A percentile compares a stretch with the other conserved stretches of the same genome.
These are phyloP conservation scores for Carassius auratus DNA, from an alignment of 2,113 vertebrate genomes.

Conservation along the genomic window DNA sequence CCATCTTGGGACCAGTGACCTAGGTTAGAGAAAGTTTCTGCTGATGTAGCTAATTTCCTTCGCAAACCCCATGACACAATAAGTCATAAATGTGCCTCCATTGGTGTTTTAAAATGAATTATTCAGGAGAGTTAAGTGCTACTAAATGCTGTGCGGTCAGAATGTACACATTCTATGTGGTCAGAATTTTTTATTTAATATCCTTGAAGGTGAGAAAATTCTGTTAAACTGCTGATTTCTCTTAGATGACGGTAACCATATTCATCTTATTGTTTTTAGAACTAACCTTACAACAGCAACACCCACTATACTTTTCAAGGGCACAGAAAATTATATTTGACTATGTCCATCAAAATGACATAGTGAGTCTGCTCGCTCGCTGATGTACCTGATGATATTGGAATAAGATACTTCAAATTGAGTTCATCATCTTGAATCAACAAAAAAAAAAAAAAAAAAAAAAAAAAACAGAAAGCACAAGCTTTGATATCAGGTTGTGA, in stretches of 20 bases:
- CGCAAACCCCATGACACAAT: conserved; percentile 2
- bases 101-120: conserved; percentile 5
- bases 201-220: not conserved
- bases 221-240: not conserved
- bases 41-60: not conserved
- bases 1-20: not conserved
- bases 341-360: not conserved
- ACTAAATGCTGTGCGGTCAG: not conserved
- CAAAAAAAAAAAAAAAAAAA: not conserved
- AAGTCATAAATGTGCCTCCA: conserved; percentile 6
- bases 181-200: not conserved
- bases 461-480: not conserved
- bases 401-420: not conserved
- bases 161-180: not conserved
- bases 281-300: not conserved
- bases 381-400: not conserved
- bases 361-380: not conserved
- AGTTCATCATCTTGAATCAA: not conserved
- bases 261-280: not conserved
- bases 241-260: not conserved
- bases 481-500: not conserved
- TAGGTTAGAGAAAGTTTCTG: conserved; percentile 1
- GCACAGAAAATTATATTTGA: too few relatives aligned
- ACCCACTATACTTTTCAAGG: not conserved
- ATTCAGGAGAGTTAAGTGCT: conserved; percentile 12